Evolutionary conservation across 1,140 invertebrate genomes (phyloP).

Genomic region (Archegozetes longisetosus): DNA sequence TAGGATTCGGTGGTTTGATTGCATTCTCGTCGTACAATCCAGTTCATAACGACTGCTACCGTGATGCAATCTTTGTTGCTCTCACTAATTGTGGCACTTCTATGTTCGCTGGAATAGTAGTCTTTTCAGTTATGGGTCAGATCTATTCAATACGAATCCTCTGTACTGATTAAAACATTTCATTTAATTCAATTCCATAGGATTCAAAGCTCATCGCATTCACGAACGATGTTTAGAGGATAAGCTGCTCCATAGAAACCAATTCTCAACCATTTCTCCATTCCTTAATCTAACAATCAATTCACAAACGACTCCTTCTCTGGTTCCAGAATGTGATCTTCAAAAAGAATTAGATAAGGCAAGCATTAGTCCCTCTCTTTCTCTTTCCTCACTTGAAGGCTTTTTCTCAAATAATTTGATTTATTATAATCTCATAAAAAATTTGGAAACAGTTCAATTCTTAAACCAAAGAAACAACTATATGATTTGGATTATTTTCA

Average conservation of each 20-base stretch:
- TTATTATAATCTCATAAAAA: too few species aligned
- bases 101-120: slow-evolving; percentile 92
- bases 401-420: too few species aligned
- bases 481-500: too few species aligned
- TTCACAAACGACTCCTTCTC: background rate
- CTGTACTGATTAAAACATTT: background rate
- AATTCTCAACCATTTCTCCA: too few species aligned
- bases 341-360: slow-evolving; percentile 75
- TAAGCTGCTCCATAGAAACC: too few species aligned
- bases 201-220: slow-evolving; percentile 72
- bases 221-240: slow-evolving; percentile 53
- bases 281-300: background rate
- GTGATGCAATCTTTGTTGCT: slow-evolving; percentile 87
- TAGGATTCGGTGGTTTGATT: slow-evolving; percentile 85
- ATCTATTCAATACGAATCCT: too few species aligned
- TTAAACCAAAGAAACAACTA: too few species aligned
- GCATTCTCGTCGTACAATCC: slow-evolving; percentile 91
- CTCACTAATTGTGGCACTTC: slow-evolving; percentile 88
- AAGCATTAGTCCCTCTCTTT: too few species aligned
- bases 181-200: slow-evolving; percentile 25
- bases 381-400: too few species aligned
- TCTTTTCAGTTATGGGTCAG: slow-evolving; percentile 86
- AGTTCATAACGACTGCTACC: slow-evolving; percentile 87
- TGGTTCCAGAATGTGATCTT: slow-evolving; percentile 55
- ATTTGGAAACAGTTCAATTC: too few species aligned